Conservation (phyloP, 2,888 invertebrate genomes). For the Latrodectus elegans region DNA sequence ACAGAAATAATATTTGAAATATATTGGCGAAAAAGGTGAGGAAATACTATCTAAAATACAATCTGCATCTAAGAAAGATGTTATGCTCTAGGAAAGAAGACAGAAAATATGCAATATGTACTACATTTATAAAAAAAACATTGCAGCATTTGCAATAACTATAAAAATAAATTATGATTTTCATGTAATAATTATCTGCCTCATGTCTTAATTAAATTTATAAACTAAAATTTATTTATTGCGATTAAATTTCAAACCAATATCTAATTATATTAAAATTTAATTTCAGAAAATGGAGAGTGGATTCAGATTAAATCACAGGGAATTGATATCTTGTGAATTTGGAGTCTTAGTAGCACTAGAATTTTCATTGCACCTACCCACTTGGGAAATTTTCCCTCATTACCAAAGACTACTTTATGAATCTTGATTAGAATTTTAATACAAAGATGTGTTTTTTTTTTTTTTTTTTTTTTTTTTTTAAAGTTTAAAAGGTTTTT, state of each 20-base stretch:
- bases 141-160: no score
- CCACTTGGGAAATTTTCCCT: conserved; percentile 92
- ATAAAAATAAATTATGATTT: no score
- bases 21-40: no score
- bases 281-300: conserved; percentile 87
- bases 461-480: no score
- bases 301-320: conserved; percentile 90
- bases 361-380: conserved; percentile 94
- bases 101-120: no score
- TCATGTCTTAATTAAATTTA: not conserved
- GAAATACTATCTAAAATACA: no score
- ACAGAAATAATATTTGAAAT: no score
- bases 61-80: no score
- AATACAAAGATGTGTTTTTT: not conserved
- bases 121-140: no score
- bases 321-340: conserved; percentile 92
- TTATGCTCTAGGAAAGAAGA: no score
- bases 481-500: not conserved
- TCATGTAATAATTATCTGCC: no score
- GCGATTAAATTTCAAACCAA: not conserved
- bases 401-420: conserved; percentile 95
- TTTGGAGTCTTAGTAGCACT: conserved; percentile 95
- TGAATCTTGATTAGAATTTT: conserved; percentile 83
- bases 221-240: conserved; percentile 1
- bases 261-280: conserved; percentile 9